These are phyloP conservation scores for Alviniconcha strummeri DNA, from an alignment of 2,888 invertebrate species.

Conservation along the genomic window DNA sequence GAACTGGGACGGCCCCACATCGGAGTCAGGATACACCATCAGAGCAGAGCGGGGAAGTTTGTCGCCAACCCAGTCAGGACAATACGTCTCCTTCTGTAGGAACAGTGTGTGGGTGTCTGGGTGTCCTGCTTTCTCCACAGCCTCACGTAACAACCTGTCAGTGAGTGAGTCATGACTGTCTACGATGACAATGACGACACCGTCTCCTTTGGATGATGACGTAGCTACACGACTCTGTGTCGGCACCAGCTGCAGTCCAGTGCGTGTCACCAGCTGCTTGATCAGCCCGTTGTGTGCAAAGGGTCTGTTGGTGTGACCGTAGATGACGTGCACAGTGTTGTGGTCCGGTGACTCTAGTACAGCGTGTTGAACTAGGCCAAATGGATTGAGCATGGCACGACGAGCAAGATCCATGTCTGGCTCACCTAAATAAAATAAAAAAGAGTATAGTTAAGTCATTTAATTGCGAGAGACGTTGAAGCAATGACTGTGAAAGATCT, in stretches of 20 bases:
- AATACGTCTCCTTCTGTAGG: neutral
- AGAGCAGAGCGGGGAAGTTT: neutral
- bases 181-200: neutral
- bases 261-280: neutral
- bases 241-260: neutral
- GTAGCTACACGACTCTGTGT: neutral
- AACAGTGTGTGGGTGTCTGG: neutral
- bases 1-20: neutral
- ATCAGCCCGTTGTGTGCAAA: neutral
- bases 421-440: neutral
- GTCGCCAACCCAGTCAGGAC: neutral
- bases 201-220: neutral
- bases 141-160: neutral
- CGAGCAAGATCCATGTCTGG: neutral
- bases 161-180: neutral
- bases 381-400: neutral
- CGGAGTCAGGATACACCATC: neutral
- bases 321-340: neutral
- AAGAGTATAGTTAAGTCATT: too few species aligned
- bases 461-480: too few species aligned
- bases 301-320: neutral
- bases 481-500: too few species aligned
- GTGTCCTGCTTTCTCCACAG: neutral
- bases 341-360: neutral
- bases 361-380: neutral